Evolutionary conservation across 2,888 invertebrate species (phyloP).

Genomic region (Parnassius apollo): DNA sequence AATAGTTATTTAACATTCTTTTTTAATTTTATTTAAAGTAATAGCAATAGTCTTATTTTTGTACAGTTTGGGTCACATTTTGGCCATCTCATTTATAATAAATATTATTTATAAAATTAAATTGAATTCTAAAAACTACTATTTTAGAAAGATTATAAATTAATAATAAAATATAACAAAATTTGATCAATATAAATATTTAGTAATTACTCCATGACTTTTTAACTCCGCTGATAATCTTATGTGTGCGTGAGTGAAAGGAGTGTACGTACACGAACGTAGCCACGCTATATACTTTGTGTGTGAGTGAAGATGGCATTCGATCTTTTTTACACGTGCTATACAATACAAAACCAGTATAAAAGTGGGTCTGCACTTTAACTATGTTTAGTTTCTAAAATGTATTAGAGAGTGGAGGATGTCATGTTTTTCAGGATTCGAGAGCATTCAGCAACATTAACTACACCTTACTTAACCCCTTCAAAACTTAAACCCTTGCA

Average conservation of each 20-base stretch:
- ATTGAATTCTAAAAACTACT: too few species aligned
- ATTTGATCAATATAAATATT: neutral
- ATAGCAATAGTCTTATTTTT: too few species aligned
- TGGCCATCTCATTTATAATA: too few species aligned
- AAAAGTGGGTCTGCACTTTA: conserved; percentile 54
- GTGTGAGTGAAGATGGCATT: conserved; percentile 63
- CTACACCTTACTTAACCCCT: too few species aligned
- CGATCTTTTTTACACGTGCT: conserved; percentile 58
- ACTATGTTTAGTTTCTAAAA: conserved; percentile 61
- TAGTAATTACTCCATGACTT: conserved; percentile 41
- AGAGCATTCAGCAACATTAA: conserved; percentile 18
- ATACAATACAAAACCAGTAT: conserved; percentile 67
- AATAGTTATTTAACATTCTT: too few species aligned
- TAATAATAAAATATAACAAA: neutral
- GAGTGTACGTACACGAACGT: conserved; percentile 57
- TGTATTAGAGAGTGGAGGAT: conserved; percentile 36
- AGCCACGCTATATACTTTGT: conserved; percentile 36
- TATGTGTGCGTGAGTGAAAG: conserved; percentile 68
- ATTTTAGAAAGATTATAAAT: too few species aligned
- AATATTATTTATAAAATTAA: too few species aligned
- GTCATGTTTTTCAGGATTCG: conserved; percentile 37
- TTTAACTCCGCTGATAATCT: conserved; percentile 36
- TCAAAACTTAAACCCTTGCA: neutral
- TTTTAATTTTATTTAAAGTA: too few species aligned
- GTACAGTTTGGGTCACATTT: too few species aligned